A percentile compares a stretch with the other conserved stretches of the same genome.
Conservation (phyloP, 2,888 invertebrate genomes). For the Drosophila lacicola region DNA sequence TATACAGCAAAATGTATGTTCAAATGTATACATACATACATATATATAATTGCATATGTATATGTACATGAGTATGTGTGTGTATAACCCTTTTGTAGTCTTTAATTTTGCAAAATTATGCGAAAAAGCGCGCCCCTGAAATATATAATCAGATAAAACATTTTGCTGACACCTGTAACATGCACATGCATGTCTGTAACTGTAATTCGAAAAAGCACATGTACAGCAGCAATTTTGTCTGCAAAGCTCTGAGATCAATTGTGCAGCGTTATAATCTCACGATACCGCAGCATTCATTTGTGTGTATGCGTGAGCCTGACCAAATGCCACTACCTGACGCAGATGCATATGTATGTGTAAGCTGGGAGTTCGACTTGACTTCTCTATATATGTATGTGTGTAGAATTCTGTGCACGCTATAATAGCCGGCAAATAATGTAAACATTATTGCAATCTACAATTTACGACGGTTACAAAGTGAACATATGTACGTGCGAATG, state of each 20-base stretch:
- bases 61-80: neutral
- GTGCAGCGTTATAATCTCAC: neutral
- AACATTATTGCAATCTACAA: conserved; percentile 13
- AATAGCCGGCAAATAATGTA: conserved; percentile 23
- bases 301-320: neutral
- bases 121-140: neutral
- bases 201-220: neutral
- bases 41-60: neutral
- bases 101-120: conserved; percentile 6
- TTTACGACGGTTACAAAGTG: neutral
- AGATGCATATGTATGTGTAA: neutral
- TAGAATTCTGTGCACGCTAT: neutral
- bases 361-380: conserved; percentile 2
- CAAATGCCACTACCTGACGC: conserved; percentile 2
- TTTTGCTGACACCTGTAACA: conserved; percentile 6
- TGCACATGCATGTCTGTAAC: conserved; percentile 1
- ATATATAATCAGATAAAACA: neutral
- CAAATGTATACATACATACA: neutral
- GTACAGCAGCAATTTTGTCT: conserved; percentile 5
- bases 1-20: neutral
- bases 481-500: neutral
- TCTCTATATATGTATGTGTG: neutral
- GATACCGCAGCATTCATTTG: neutral
- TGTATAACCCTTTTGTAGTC: neutral
- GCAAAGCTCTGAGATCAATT: conserved; percentile 6